Conservation (phyloP, 2,113 vertebrate species). For the Protobothrops flavoviridis region DNA sequence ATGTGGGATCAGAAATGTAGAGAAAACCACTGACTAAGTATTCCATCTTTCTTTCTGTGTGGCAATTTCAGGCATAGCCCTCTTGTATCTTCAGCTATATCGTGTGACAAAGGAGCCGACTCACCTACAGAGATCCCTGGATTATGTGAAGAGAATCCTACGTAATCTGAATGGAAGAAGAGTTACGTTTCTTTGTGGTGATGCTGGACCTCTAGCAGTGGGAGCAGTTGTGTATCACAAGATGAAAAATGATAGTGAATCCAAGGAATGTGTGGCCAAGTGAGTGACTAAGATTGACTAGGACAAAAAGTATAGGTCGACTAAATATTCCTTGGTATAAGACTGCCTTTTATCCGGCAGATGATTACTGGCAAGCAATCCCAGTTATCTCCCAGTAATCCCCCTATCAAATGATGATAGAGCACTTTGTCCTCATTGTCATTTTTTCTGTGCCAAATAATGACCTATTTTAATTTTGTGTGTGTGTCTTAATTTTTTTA, state of each 20-base stretch:
- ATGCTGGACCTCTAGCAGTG: constrained; percentile 91
- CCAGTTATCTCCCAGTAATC: background rate
- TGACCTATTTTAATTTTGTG: background rate
- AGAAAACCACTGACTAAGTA: background rate
- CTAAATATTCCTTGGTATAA: background rate
- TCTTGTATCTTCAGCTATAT: constrained; percentile 90
- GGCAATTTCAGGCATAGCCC: constrained; percentile 80
- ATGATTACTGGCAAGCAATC: background rate
- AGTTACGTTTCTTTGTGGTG: constrained; percentile 94
- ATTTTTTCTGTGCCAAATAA: background rate
- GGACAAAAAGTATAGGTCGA: background rate
- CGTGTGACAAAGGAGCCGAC: constrained; percentile 76
- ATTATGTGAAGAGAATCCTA: constrained; percentile 90
- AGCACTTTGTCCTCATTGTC: background rate
- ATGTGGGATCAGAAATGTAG: background rate
- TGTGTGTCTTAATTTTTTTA: background rate
- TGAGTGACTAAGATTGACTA: constrained; percentile 60
- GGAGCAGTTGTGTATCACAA: constrained; percentile 90
- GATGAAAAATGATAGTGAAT: constrained; percentile 80
- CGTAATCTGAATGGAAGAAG: constrained; percentile 88
- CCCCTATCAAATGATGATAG: background rate
- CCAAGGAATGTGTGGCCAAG: constrained; percentile 87
- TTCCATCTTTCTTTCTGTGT: background rate
- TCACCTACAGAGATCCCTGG: constrained; percentile 87
- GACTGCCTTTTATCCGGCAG: background rate